Base-by-base conservation (phyloP, 1,140 invertebrate species). In the Oryctes rhinoceros region DNA sequence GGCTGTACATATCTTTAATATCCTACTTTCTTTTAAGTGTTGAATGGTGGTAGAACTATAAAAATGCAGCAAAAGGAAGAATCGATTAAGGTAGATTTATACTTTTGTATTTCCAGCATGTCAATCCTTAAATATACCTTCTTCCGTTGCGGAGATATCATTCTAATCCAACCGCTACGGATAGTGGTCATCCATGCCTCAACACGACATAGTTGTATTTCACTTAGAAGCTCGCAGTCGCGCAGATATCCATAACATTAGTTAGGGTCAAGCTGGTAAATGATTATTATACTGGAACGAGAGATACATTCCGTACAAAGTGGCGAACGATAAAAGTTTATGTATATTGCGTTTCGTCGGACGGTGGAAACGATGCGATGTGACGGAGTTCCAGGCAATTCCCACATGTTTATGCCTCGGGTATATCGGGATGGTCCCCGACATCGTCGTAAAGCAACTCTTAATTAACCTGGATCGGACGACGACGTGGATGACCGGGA, bases 301-400 rank as follows among this genome's bases (percentile, higher is more conserved):
- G 80, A 81, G 84, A 84, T 83, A 85, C 85, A 85, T 84, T 83
- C 80, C 81, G 78, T 81, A 82, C 83, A 84, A 85, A 84, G 82
- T 84, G 83, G 82, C 81, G 82, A 82, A 80, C 85, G 84, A 86
- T 86, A 86, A 86, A 86, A 86, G 83, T 86, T 86, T 85, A 85
- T 86, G 85, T 85, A 85, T 86, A 86, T 86, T 85, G 82, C 85
- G 83, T 71, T 84, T 84, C 82, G 81, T 82, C 82, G 79, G 80
- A 78, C 81, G 65, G 11, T 71, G 35, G 59, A 67, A 79, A 83
- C 81, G 71, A 82, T 76, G 81, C 82, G 79, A 81, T 84, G 82
- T 81, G 81, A 81, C 82, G 82, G 80, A 71, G 65, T 24, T 81
- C 76, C 44, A 11, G 79, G 44, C 18, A 48, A 78, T 82, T 81